Conservation (phyloP, 2,113 vertebrate species). For the Apteryx mantelli region DNA sequence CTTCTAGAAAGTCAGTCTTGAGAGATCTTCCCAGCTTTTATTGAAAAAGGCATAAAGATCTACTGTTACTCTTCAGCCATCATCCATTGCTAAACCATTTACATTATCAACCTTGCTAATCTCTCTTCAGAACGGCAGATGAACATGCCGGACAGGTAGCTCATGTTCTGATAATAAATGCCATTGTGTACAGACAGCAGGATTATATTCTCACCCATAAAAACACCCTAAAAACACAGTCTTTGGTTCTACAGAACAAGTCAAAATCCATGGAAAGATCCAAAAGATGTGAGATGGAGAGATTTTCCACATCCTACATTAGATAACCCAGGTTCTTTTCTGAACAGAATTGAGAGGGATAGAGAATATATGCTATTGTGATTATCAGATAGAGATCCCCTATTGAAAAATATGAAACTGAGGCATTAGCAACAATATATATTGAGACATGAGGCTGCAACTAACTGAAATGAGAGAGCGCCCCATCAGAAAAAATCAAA, state of each 20-base stretch:
- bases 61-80: not conserved
- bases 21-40: fast-evolving
- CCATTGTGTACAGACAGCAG: not conserved
- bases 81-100: not conserved
- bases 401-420: not conserved
- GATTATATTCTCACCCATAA: not conserved
- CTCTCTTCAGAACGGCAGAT: not conserved
- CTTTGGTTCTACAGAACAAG: not conserved
- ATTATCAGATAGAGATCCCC: not conserved
- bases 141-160: not conserved
- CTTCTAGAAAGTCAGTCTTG: not conserved
- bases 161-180: not conserved
- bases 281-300: not conserved
- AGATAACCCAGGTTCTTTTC: not conserved
- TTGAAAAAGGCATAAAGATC: not conserved
- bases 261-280: not conserved
- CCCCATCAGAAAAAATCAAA: not conserved
- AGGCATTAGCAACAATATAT: not conserved
- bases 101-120: not conserved
- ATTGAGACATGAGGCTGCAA: not conserved
- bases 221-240: not conserved
- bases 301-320: not conserved
- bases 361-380: not conserved
- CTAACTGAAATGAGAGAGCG: not conserved
- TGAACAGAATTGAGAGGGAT: not conserved